phyloP scores from a whole-genome alignment of 2,113 vertebrate genomes.

The Chelonoidis abingdonii region DNA sequence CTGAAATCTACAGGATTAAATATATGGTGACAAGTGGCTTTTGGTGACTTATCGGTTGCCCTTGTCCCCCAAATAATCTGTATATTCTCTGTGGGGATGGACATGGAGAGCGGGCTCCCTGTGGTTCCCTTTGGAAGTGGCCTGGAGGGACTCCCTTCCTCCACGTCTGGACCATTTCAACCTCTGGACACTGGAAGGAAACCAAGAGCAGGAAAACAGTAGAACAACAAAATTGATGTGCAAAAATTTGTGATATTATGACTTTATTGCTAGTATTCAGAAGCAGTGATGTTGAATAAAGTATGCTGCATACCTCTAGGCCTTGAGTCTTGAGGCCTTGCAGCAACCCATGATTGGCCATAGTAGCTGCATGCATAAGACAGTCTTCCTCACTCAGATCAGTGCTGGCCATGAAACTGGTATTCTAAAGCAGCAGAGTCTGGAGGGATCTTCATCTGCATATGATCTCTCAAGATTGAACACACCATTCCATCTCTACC shows the following conservation, averaged over 20 bases:
- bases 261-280: not conserved
- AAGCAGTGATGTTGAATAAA: not conserved
- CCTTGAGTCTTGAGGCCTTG: not conserved
- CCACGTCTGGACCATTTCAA: rapidly evolving
- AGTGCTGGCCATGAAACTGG: not conserved
- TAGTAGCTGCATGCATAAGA: not conserved
- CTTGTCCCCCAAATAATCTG: not conserved
- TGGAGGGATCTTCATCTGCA: not conserved
- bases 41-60: not conserved
- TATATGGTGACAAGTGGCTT: not conserved
- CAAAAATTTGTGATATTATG: not conserved
- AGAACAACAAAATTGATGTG: not conserved
- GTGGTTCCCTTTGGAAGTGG: not conserved
- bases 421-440: not conserved
- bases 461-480: not conserved
- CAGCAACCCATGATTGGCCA: not conserved
- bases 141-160: not conserved
- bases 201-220: not conserved
- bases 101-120: not conserved
- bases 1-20: not conserved
- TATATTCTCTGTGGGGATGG: not conserved
- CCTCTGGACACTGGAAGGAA: not conserved
- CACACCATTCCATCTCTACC: not conserved
- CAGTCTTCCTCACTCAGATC: not conserved
- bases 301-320: not conserved